phyloP scores from a whole-genome alignment of 2,888 invertebrate genomes.

The Caenorhabditis angaria region DNA sequence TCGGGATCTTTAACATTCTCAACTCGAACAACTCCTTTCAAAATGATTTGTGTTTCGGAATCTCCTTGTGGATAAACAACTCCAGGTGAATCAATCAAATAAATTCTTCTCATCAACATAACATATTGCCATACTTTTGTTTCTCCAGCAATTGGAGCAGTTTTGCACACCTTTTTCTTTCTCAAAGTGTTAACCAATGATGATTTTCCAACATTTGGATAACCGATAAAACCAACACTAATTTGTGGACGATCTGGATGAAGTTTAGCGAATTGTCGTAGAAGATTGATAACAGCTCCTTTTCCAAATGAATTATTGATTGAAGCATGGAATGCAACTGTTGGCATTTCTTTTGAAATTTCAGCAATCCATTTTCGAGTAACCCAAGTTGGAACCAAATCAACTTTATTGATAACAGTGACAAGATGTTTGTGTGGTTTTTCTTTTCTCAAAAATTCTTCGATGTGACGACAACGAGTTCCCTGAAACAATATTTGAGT shows the following conservation, averaged over 20 bases:
- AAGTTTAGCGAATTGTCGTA: constrained; percentile 92
- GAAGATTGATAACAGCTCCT: constrained; percentile 91
- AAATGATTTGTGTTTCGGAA: constrained; percentile 85
- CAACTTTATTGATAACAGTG: constrained; percentile 91
- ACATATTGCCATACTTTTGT: constrained; percentile 93
- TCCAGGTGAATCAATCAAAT: constrained; percentile 97
- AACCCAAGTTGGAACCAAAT: constrained; percentile 93
- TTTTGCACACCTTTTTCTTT: constrained; percentile 97
- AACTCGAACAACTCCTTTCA: constrained; percentile 96
- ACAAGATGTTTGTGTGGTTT: constrained; percentile 96
- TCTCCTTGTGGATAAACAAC: constrained; percentile 95
- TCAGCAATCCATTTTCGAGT: constrained; percentile 97
- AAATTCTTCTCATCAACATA: constrained; percentile 94
- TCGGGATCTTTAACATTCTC: constrained; percentile 92
- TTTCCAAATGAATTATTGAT: constrained; percentile 97
- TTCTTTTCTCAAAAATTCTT: constrained; percentile 83
- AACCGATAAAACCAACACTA: constrained; percentile 97
- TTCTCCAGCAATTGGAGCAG: constrained; percentile 93
- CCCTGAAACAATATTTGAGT: constrained; percentile 30
- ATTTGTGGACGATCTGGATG: constrained; percentile 93
- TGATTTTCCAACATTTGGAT: constrained; percentile 98
- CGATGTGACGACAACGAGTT: constrained; percentile 90
- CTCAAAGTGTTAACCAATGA: constrained; percentile 95
- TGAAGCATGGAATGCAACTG: constrained; percentile 98
- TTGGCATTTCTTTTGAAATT: constrained; percentile 92